Conservation (phyloP, 2,113 vertebrate genomes). For the Crypturellus undulatus region DNA sequence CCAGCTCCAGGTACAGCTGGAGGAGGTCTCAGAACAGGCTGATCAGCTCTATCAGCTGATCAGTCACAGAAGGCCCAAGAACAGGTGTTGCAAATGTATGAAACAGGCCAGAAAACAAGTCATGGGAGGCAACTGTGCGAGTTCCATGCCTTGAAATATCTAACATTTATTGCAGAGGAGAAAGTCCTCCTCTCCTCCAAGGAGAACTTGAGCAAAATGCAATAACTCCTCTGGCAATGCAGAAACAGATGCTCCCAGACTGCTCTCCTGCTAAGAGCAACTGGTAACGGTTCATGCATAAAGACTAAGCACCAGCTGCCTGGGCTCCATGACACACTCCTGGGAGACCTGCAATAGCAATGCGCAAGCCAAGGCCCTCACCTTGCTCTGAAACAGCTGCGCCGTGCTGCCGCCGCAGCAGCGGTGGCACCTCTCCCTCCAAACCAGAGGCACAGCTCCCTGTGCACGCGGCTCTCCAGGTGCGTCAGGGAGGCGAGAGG, state of each 20-base stretch:
- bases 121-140: not conserved
- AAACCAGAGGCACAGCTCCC: slow-evolving; percentile 80
- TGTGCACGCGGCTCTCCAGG: slow-evolving; percentile 15
- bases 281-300: not conserved
- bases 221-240: not conserved
- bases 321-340: not conserved
- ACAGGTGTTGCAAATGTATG: not conserved
- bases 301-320: not conserved
- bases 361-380: not conserved
- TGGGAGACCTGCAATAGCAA: not conserved
- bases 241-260: not conserved
- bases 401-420: not conserved
- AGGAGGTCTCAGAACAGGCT: not conserved
- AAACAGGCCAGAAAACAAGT: not conserved
- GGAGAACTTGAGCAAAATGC: not conserved
- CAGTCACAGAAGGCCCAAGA: not conserved
- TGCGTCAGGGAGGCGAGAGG: slow-evolving; percentile 21
- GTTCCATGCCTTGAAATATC: not conserved
- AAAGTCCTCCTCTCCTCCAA: not conserved
- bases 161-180: not conserved
- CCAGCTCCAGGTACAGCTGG: not conserved
- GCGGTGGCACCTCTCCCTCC: slow-evolving; percentile 67
- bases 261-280: not conserved
- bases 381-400: not conserved
- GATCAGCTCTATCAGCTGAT: no score